A percentile compares a stretch with the other conserved stretches of the same genome.
phyloP scores from a whole-genome alignment of 1,140 invertebrate genomes.

The Sycobia sp. region DNA sequence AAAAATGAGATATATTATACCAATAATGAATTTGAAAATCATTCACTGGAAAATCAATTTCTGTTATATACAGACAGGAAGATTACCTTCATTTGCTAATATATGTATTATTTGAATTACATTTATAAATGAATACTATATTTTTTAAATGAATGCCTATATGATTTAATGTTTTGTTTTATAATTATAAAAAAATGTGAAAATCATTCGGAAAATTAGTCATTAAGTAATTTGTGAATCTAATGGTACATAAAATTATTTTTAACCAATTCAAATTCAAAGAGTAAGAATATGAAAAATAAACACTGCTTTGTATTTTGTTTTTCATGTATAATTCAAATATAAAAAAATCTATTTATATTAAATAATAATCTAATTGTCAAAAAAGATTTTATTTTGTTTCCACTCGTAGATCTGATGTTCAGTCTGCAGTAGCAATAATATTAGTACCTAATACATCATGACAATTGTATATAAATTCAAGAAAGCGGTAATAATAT shows the following conservation, averaged over 20 bases:
- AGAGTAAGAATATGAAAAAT: background rate
- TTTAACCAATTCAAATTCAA: background rate
- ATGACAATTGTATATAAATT: slow-evolving; percentile 22
- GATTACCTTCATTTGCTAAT: slow-evolving; percentile 14
- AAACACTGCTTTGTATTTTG: background rate
- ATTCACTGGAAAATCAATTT: background rate
- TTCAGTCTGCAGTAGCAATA: slow-evolving; percentile 28
- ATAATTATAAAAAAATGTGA: slow-evolving; percentile 17
- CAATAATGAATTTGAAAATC: background rate
- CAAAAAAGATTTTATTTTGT: slow-evolving; percentile 3
- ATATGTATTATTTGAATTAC: slow-evolving; percentile 17
- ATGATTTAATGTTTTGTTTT: too few relatives aligned
- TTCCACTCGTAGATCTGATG: slow-evolving; percentile 5
- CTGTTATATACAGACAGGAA: slow-evolving; percentile 8
- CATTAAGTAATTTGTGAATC: slow-evolving; percentile 41
- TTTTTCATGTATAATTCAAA: slow-evolving; percentile 11
- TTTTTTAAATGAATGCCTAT: slow-evolving; percentile 41
- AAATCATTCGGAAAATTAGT: slow-evolving; percentile 5
- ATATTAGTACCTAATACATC: slow-evolving; percentile 26
- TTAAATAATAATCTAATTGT: slow-evolving; percentile 25
- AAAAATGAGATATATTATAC: background rate
- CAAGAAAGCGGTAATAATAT: background rate
- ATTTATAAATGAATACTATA: slow-evolving; percentile 2
- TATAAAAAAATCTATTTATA: slow-evolving; percentile 18
- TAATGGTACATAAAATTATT: background rate